Percentiles rank a stretch among this genome's conserved stretches.
These are phyloP conservation scores for Onychostruthus taczanowskii DNA, from an alignment of 2,113 vertebrate genomes.

Conservation along the genomic window DNA sequence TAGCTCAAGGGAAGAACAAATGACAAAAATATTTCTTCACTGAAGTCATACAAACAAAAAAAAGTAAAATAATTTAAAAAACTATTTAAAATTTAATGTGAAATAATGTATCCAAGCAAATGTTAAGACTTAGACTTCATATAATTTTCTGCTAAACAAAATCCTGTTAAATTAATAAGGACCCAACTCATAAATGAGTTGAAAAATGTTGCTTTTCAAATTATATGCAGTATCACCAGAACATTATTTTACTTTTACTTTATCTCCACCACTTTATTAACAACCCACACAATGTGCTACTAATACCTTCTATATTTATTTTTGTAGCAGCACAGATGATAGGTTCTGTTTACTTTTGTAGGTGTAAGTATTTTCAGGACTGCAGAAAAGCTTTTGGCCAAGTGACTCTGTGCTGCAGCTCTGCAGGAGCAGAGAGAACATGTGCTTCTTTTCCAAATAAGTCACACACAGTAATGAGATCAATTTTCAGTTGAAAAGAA, in stretches of 20 bases:
- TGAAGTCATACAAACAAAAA: not conserved
- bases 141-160: not conserved
- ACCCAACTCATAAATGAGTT: not conserved
- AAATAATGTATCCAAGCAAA: not conserved
- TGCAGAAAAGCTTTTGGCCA: not conserved
- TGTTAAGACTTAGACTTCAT: not conserved
- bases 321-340: not conserved
- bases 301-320: not conserved
- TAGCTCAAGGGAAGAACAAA: not conserved
- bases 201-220: not conserved
- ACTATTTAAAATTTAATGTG: not conserved
- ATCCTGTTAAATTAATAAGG: not conserved
- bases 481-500: not conserved
- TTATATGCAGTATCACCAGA: not conserved
- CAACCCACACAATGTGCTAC: not conserved
- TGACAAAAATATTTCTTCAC: not conserved
- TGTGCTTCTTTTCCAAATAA: not conserved
- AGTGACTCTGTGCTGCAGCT: not conserved
- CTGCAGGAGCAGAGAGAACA: not conserved
- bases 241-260: not conserved
- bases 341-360: not conserved
- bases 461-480: not conserved
- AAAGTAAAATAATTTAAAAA: not conserved
- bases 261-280: not conserved
- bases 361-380: not conserved